Evolutionary conservation across 64 coral and sea anemone genomes (phyloP), one percentile per base, ranked within the genome.

Genomic region (Dendronephthya gigantea): DNA sequence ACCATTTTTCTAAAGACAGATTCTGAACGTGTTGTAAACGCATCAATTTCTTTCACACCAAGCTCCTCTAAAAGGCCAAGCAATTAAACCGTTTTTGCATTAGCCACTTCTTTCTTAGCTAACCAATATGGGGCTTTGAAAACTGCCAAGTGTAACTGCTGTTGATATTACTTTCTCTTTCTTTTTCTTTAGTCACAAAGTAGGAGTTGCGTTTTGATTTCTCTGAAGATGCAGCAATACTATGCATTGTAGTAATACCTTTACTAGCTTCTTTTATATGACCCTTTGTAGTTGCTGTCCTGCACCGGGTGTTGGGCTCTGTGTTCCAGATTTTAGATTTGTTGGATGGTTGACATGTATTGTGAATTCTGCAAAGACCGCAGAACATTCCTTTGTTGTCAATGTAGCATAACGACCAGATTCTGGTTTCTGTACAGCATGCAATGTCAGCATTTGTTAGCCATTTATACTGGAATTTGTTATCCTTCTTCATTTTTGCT

Each of bases 71-170:
- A 62, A 36, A 90, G 88, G 40, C 52, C 49, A 41, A 90, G 68
- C 88, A 89, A 85, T 28, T 39, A 85, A 70, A 43, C 75, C 32
- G 72, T 68, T 65, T 90, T 89, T 82, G 29, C 22, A 74, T 82
- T 86, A 48, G 87, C 40, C 49, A 88, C 30, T 50, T 88, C 87
- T 88, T 88, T 49, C 81, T 88, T 88, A 58, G 72, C 87, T 47
- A 88, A 36, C 87, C 76, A 88, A 48, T 83, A 83, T 49, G 83
- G 58, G 15, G 87, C 50, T 32, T 38, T 43, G 52, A 88, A 88
- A 30, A 82, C 87, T 55, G 81, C 82, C 17, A 56, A 37, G 48
- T 56, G n/a, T n/a, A 52, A 55, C 50, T 76, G 82, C 50, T 82
- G 41, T 88, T 52, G 29, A 38, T 51, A 83, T 62, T 83, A n/a